Conservation (phyloP, 1,140 invertebrate genomes). For the Penaeus japonicus region DNA sequence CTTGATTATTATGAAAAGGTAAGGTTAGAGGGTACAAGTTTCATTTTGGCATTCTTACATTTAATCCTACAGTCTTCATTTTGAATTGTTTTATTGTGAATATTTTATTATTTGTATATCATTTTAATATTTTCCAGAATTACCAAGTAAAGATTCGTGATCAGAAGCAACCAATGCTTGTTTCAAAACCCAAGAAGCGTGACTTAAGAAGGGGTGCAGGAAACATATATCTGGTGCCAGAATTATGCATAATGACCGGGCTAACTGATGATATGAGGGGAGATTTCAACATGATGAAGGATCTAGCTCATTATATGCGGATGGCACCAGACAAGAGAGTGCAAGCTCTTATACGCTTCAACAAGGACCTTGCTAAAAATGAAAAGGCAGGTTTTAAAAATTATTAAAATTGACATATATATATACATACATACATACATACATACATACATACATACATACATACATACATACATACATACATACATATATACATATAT, state of each 20-base stretch:
- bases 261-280: slow-evolving; percentile 69
- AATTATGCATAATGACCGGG: slow-evolving; percentile 83
- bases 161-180: slow-evolving; percentile 79
- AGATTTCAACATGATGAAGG: slow-evolving; percentile 78
- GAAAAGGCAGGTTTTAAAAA: not conserved
- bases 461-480: no score
- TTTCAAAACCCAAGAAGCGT: slow-evolving; percentile 67
- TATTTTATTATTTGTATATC: not conserved
- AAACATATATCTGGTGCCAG: slow-evolving; percentile 75
- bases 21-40: not conserved
- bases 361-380: not conserved
- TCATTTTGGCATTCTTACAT: not conserved
- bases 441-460: no score
- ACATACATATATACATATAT: no score
- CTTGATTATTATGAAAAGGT: slow-evolving; percentile 78
- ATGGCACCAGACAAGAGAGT: slow-evolving; percentile 78
- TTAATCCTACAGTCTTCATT: not conserved
- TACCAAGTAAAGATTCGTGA: slow-evolving; percentile 79
- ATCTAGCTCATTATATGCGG: slow-evolving; percentile 78
- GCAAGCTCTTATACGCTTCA: not conserved
- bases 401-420: no score
- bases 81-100: not conserved
- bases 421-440: no score
- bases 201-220: slow-evolving; percentile 65
- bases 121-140: slow-evolving; percentile 62